phyloP scores from a whole-genome alignment of 2,797 vertebrate species.

The Nannoperca australis region DNA sequence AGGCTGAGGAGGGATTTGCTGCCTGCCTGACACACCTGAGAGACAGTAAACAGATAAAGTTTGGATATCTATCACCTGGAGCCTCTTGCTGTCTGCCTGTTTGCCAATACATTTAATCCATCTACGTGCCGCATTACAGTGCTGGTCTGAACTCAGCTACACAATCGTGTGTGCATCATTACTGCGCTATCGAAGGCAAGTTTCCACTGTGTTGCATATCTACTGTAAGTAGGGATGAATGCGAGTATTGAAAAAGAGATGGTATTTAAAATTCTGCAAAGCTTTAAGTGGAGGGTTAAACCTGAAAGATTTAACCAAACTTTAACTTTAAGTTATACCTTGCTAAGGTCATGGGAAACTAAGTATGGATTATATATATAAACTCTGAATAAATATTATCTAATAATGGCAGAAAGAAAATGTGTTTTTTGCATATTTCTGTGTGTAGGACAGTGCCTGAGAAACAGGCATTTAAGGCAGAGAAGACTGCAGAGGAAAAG shows the following conservation, averaged over 20 bases:
- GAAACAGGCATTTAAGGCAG: background rate
- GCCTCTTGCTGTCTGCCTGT: conserved; percentile 59
- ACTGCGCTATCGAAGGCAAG: conserved; percentile 41
- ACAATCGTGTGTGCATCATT: conserved; percentile 58
- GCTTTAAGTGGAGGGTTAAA: background rate
- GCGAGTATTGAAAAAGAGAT: conserved; percentile 24
- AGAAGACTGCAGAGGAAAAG: conserved; percentile 6
- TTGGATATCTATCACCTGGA: conserved; percentile 69
- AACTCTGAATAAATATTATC: conserved; percentile 2
- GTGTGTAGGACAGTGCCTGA: background rate
- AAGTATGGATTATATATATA: conserved; percentile 1
- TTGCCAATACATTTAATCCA: conserved; percentile 71
- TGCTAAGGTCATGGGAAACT: background rate
- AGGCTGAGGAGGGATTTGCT: conserved; percentile 73
- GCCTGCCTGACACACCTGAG: conserved; percentile 72
- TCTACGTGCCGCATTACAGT: conserved; percentile 44
- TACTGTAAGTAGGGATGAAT: conserved; percentile 26
- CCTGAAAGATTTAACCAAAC: background rate
- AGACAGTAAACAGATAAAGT: conserved; percentile 79
- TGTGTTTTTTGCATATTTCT: background rate
- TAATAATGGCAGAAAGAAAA: background rate
- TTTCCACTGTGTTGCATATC: conserved; percentile 30
- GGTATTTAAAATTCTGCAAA: conserved; percentile 33
- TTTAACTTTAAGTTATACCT: background rate
- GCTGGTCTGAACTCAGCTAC: conserved; percentile 36